Evolutionary conservation across 2,797 vertebrate species (phyloP), one percentile per base, ranked within the genome.

Genomic region (Miichthys miiuy): DNA sequence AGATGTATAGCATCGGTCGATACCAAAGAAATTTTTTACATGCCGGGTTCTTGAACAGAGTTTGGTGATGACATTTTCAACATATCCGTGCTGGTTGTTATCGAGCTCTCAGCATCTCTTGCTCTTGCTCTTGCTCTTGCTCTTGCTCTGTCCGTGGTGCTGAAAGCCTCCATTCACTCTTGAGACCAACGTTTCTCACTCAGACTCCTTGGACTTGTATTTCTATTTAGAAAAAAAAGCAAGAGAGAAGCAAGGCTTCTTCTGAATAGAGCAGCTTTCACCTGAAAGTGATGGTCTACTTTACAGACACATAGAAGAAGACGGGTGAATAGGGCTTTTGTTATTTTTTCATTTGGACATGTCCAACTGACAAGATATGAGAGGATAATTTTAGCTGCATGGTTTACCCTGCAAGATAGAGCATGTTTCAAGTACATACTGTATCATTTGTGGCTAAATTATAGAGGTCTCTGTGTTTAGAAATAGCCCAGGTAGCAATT

Each of bases 71-170:
- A 65, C 56, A 75, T 90, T 78, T 73, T 64, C 48, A 17, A 0
- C 17, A 23, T 42, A 18, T 48, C 12, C 4, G 52, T 23, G 54
- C 3, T n/a, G 20, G 60, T 46, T 77, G 56, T 38, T 68, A 60
- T 71, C 0, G 3, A 68, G 63, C 67, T 44, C 46, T 57, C 76
- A 0, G 61, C 65, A 1, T 72, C 46, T 70, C 64, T 72, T 5
- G 66, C 62, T 54, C 25, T 61, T 3, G 10, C 76, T 21, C 88
- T 92, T n/a, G n/a, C 46, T 70, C 64, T 72, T 5, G 66, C 62
- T 54, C 25, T 61, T 3, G 10, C 76, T 21, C 88, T 92, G 84
- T 87, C 89, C 82, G 6, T 82, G 85, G 83, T 85, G 79, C 91
- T 91, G 87, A 88, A 87, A 87, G 74, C 75, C 57, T 75, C 75